Percentiles rank a stretch among this genome's conserved stretches.
Conservation (phyloP, 2,888 invertebrate species). For the Oasisia sp. region DNA sequence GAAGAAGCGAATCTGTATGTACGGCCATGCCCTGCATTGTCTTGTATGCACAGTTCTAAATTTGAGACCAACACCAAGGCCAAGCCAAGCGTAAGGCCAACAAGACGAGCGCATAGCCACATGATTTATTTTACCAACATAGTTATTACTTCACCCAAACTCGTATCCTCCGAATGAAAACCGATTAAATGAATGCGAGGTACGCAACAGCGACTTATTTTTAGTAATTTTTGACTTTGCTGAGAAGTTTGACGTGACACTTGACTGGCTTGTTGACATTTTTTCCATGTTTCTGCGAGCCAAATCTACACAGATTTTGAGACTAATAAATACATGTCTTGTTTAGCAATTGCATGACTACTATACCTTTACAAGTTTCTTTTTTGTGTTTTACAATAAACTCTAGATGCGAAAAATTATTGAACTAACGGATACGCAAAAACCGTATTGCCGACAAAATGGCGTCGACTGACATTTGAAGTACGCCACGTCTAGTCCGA, state of each 20-base stretch:
- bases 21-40: background rate
- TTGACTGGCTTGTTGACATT: background rate
- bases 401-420: background rate
- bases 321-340: background rate
- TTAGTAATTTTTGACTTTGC: background rate
- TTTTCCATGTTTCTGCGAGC: background rate
- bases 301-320: background rate
- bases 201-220: background rate
- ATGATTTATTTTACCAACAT: background rate
- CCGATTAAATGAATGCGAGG: background rate
- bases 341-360: background rate
- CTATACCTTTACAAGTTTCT: background rate
- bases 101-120: background rate
- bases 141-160: background rate
- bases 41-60: no score
- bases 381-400: background rate
- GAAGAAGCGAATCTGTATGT: background rate
- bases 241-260: background rate
- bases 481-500: background rate
- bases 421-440: background rate
- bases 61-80: background rate
- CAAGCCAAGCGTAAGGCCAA: background rate
- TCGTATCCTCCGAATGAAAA: background rate
- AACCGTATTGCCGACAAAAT: conserved; percentile 1
- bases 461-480: conserved; percentile 1